A percentile compares a stretch with the other conserved stretches of the same genome.
Conservation (phyloP, 1,140 invertebrate species). For the Temnothorax nylanderi region DNA sequence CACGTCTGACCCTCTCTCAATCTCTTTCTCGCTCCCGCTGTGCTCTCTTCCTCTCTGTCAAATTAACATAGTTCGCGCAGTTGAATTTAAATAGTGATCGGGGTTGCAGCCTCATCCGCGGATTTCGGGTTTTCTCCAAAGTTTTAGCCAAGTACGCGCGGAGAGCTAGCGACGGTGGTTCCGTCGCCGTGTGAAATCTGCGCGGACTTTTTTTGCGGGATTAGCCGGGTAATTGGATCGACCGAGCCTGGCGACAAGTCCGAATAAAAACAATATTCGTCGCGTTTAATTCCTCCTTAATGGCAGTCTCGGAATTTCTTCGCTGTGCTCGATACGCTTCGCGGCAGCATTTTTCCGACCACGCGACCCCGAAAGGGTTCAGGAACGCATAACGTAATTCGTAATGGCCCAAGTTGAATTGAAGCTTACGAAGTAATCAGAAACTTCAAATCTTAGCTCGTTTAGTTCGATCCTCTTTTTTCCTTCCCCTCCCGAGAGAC, state of each 20-base stretch:
- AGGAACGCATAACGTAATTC: slow-evolving; percentile 63
- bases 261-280: slow-evolving; percentile 56
- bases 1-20: background rate
- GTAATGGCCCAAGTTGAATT: slow-evolving; percentile 66
- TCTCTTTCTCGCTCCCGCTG: background rate
- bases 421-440: slow-evolving; percentile 69
- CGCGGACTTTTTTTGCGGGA: slow-evolving; percentile 65
- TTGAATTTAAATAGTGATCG: slow-evolving; percentile 66
- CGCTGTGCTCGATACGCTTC: background rate
- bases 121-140: slow-evolving; percentile 51
- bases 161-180: background rate
- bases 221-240: slow-evolving; percentile 64
- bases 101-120: background rate
- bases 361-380: slow-evolving; percentile 37
- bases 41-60: slow-evolving; percentile 56
- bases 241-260: slow-evolving; percentile 53
- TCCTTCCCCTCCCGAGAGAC: background rate
- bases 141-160: slow-evolving; percentile 32
- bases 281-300: slow-evolving; percentile 64
- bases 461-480: slow-evolving; percentile 20
- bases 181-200: background rate
- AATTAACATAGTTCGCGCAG: slow-evolving; percentile 69
- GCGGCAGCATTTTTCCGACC: slow-evolving; percentile 1
- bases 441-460: slow-evolving; percentile 54
- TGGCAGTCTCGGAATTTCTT: slow-evolving; percentile 35